Percentiles rank a stretch among this genome's conserved stretches.
Conservation (phyloP, 2,888 invertebrate species). For the Nezara viridula region DNA sequence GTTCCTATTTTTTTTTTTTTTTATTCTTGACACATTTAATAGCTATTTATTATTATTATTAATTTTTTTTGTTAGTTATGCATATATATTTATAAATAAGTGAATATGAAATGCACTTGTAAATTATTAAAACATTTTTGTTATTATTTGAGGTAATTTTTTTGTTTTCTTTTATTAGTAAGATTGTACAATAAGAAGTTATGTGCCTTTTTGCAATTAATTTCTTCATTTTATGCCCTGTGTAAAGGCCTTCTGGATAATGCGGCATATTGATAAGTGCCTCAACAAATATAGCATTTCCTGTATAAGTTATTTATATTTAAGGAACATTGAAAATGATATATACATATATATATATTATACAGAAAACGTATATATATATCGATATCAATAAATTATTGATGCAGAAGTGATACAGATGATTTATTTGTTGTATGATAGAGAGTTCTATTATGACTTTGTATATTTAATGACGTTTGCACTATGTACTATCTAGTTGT, state of each 20-base stretch:
- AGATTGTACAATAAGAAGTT: slow-evolving; percentile 49
- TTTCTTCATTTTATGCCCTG: slow-evolving; percentile 34
- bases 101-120: background rate
- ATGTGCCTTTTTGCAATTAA: slow-evolving; percentile 55
- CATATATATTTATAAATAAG: slow-evolving; percentile 25
- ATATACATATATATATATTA: slow-evolving; percentile 7
- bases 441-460: slow-evolving; percentile 41
- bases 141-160: background rate
- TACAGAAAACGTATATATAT: background rate
- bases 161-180: slow-evolving; percentile 39
- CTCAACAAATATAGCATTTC: slow-evolving; percentile 32
- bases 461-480: slow-evolving; percentile 26
- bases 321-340: background rate
- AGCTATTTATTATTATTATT: slow-evolving; percentile 53
- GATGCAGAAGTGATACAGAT: slow-evolving; percentile 43
- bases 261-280: slow-evolving; percentile 44
- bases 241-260: slow-evolving; percentile 31
- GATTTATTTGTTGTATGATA: slow-evolving; percentile 34
- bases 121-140: slow-evolving; percentile 42
- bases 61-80: slow-evolving; percentile 4
- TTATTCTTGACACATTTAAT: slow-evolving; percentile 49
- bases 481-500: slow-evolving; percentile 23
- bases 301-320: slow-evolving; percentile 20
- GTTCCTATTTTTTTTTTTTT: slow-evolving; percentile 54
- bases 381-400: slow-evolving; percentile 47